Conservation (phyloP, 1,140 invertebrate genomes). For the Physella acuta region DNA sequence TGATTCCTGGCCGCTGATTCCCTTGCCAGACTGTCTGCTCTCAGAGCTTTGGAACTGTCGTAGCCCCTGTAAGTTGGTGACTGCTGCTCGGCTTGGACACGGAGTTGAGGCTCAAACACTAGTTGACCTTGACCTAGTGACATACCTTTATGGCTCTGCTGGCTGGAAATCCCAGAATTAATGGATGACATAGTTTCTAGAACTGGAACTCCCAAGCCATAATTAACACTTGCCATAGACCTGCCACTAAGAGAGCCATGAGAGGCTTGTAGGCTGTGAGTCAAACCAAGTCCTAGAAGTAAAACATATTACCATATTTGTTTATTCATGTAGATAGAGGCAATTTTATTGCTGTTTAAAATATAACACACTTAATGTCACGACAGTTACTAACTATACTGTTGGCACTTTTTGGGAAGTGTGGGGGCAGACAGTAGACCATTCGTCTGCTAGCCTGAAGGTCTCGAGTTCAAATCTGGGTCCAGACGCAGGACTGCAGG, state of each 20-base stretch:
- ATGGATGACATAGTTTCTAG: slow-evolving; percentile 35
- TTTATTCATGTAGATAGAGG: too few relatives aligned
- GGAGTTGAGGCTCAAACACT: slow-evolving; percentile 31
- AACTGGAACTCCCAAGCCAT: slow-evolving; percentile 38
- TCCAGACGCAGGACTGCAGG: too few relatives aligned
- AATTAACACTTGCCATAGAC: slow-evolving; percentile 36
- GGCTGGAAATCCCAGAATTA: background rate
- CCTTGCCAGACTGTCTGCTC: background rate
- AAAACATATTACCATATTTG: slow-evolving; percentile 15
- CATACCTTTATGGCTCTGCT: slow-evolving; percentile 36
- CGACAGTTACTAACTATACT: too few relatives aligned
- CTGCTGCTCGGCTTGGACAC: slow-evolving; percentile 5
- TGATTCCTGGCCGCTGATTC: slow-evolving; percentile 20
- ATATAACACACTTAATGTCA: too few relatives aligned
- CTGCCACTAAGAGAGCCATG: slow-evolving; percentile 34
- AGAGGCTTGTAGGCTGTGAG: slow-evolving; percentile 31
- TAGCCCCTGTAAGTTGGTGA: slow-evolving; percentile 5
- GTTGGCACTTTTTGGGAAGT: too few relatives aligned
- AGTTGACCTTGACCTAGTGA: slow-evolving; percentile 30
- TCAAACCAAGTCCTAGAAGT: slow-evolving; percentile 40
- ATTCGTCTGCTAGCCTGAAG: too few relatives aligned
- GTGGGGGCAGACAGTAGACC: too few relatives aligned
- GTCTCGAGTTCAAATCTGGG: too few relatives aligned
- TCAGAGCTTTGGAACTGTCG: background rate
- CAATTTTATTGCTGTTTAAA: too few relatives aligned